Evolutionary conservation across 2,888 invertebrate species (phyloP), one percentile per base, ranked within the genome.

Genomic region (Drosophila recens): DNA sequence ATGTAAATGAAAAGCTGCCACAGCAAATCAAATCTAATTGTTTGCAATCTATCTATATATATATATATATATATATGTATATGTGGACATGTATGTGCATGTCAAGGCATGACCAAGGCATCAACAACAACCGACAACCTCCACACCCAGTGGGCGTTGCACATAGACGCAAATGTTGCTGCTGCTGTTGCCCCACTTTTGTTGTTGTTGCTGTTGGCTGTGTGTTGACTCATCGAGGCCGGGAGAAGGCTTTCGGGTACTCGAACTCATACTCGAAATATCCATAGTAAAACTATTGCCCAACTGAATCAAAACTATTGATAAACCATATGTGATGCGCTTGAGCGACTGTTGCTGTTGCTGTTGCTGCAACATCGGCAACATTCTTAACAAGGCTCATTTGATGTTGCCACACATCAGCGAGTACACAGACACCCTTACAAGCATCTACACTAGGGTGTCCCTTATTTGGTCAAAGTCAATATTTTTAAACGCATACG

Each of bases 71-170:
- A 15, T 23, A 8, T 48, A 3, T 52, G 27, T 45, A 5, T 49
- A 6, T 45, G 2, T 59, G 45, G 51, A 52, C 20, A n/a, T 54
- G 38, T 48, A 13, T 48, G 58, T 10, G 17, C 56, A 49, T 57
- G 46, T 45, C 66, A 65, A 76, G 83, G 86, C 83, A 76, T 80
- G 85, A 62, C 82, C 66, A 62, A 62, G 61, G 62, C 67, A 66
- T 54, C 42, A 52, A 49, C 71, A 45, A 62, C 80, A 59, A 49
- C 54, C 17, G 53, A 62, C 80, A 59, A 53, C 54, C 17, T 68
- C 82, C 82, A 86, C 82, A 82, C 82, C 88, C 83, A 82, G 82
- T 88, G 87, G 82, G 82, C 88, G 88, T 88, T 76, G 45, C 27
- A 79, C 72, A 69, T 59, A 46, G 63, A 46, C 49, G 38, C 34